Conservation (phyloP, 2,888 invertebrate species). For the Ceraclea dissimilis region DNA sequence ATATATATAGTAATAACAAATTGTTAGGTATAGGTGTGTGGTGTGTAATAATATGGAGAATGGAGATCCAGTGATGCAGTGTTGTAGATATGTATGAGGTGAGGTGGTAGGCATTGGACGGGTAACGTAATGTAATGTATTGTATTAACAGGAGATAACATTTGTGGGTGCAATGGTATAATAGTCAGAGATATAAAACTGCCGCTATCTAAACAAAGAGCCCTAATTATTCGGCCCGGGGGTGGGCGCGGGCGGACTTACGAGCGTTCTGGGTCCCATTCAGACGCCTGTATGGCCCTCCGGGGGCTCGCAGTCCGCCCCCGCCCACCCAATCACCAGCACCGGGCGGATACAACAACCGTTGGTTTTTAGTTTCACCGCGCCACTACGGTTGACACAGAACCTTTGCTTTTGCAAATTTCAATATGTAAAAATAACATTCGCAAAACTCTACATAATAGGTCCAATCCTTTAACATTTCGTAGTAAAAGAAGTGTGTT, state of each 20-base stretch:
- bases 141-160: constrained; percentile 17
- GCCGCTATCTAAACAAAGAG: constrained; percentile 56
- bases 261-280: constrained; percentile 63
- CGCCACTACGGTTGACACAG: constrained; percentile 24
- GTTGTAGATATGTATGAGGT: neutral
- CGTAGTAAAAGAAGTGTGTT: too few relatives aligned
- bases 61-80: too few relatives aligned
- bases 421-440: too few relatives aligned
- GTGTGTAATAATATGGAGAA: too few relatives aligned
- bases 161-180: constrained; percentile 21
- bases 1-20: too few relatives aligned
- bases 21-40: too few relatives aligned
- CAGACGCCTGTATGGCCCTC: constrained; percentile 57
- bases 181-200: constrained; percentile 41
- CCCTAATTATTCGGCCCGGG: constrained; percentile 57
- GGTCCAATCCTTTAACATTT: too few relatives aligned
- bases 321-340: constrained; percentile 53
- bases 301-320: constrained; percentile 46
- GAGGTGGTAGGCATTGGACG: neutral
- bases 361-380: constrained; percentile 44
- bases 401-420: neutral
- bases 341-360: constrained; percentile 47
- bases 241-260: constrained; percentile 61
- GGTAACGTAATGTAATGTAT: neutral
- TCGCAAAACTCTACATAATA: too few relatives aligned